These are phyloP conservation scores for Thripadectes ignobilis DNA, from an alignment of 2,797 vertebrate genomes.

Conservation along the genomic window DNA sequence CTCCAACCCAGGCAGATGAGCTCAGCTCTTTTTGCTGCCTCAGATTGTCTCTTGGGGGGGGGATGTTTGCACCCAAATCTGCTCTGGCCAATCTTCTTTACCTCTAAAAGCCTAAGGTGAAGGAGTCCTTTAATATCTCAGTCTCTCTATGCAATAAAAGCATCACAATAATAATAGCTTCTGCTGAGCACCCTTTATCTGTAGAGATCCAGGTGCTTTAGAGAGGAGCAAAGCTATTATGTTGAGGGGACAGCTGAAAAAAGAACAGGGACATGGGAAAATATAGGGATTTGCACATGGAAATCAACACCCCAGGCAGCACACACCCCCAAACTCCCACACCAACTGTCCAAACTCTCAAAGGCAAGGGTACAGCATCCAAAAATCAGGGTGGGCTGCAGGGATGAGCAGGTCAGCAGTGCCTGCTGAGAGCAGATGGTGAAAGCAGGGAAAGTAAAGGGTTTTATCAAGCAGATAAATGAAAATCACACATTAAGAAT, in stretches of 20 bases:
- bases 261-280: neutral
- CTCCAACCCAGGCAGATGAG: neutral
- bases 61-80: conserved; percentile 2
- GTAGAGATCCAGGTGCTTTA: conserved; percentile 41
- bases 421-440: rapidly evolving
- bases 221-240: conserved; percentile 51
- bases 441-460: neutral
- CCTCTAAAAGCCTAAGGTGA: neutral
- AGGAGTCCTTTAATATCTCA: conserved; percentile 37
- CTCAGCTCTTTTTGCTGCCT: neutral
- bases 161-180: conserved; percentile 56
- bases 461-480: neutral
- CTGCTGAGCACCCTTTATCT: conserved; percentile 56
- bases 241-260: neutral
- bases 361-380: neutral
- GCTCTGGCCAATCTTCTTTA: neutral
- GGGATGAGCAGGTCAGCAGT: neutral
- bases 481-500: neutral
- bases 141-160: conserved; percentile 49
- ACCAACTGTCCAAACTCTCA: neutral
- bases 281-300: neutral
- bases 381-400: neutral
- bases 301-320: neutral
- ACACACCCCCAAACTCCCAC: rapidly evolving
- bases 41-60: neutral